A percentile compares a stretch with the other conserved stretches of the same genome.
Conservation (phyloP, 2,113 vertebrate genomes). For the Engystomops pustulosus region DNA sequence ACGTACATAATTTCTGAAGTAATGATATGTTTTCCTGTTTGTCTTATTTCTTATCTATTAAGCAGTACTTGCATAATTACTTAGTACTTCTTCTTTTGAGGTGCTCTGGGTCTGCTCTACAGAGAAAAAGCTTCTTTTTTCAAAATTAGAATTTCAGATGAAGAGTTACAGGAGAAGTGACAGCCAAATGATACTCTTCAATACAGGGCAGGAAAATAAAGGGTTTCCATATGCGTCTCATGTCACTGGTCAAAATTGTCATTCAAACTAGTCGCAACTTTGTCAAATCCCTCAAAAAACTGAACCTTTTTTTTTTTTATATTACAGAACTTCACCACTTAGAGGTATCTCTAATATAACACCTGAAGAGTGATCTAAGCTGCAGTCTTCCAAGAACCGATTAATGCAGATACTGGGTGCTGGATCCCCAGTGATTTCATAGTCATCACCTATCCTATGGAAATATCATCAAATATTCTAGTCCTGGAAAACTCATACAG, state of each 20-base stretch:
- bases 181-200: too few relatives aligned
- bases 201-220: not conserved
- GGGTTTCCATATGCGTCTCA: not conserved
- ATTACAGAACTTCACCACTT: not conserved
- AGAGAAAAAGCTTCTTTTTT: not conserved
- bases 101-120: not conserved
- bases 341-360: not conserved
- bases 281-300: too few relatives aligned
- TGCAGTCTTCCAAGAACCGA: too few relatives aligned
- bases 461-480: too few relatives aligned
- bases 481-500: too few relatives aligned
- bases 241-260: not conserved
- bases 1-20: not conserved
- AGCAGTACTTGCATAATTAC: not conserved
- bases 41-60: not conserved
- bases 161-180: too few relatives aligned
- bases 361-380: too few relatives aligned
- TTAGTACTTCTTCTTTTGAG: not conserved
- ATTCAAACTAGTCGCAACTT: not conserved
- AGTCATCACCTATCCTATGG: too few relatives aligned
- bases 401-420: too few relatives aligned
- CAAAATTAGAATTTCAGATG: not conserved
- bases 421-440: too few relatives aligned
- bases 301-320: not conserved
- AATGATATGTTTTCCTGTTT: not conserved